Conservation (phyloP, 2,888 invertebrate genomes). For the Apamea monoglypha region DNA sequence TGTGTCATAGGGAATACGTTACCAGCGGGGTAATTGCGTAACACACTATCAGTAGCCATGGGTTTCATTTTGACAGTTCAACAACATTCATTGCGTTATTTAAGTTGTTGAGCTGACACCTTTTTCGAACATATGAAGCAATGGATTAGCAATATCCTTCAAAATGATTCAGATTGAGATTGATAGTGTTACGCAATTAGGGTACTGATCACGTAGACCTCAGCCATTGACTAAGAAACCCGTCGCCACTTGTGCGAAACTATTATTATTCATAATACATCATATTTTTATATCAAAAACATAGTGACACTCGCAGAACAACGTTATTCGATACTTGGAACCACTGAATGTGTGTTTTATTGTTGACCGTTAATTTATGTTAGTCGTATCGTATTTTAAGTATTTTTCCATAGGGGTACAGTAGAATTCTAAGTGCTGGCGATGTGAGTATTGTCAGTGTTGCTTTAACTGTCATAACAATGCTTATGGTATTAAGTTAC, state of each 20-base stretch:
- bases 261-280: slow-evolving; percentile 60
- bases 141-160: too few relatives aligned
- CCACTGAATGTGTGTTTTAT: slow-evolving; percentile 47
- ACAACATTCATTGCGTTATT: too few relatives aligned
- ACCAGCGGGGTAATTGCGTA: too few relatives aligned
- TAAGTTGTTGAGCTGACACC: too few relatives aligned
- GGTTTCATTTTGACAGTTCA: too few relatives aligned
- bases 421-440: slow-evolving; percentile 46
- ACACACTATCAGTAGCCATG: too few relatives aligned
- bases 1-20: too few relatives aligned
- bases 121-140: too few relatives aligned
- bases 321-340: slow-evolving; percentile 62
- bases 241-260: slow-evolving; percentile 6
- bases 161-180: too few relatives aligned
- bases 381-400: slow-evolving; percentile 37
- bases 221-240: slow-evolving; percentile 3
- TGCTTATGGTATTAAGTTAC: slow-evolving; percentile 12
- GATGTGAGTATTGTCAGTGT: slow-evolving; percentile 11
- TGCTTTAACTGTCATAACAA: slow-evolving; percentile 31
- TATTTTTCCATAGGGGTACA: slow-evolving; percentile 37
- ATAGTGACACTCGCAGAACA: slow-evolving; percentile 44
- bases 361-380: slow-evolving; percentile 56
- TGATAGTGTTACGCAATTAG: too few relatives aligned
- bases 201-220: slow-evolving; percentile 24
- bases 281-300: slow-evolving; percentile 56